Base-by-base conservation (phyloP, 1,140 invertebrate species). In the Drosophila lowei region DNA sequence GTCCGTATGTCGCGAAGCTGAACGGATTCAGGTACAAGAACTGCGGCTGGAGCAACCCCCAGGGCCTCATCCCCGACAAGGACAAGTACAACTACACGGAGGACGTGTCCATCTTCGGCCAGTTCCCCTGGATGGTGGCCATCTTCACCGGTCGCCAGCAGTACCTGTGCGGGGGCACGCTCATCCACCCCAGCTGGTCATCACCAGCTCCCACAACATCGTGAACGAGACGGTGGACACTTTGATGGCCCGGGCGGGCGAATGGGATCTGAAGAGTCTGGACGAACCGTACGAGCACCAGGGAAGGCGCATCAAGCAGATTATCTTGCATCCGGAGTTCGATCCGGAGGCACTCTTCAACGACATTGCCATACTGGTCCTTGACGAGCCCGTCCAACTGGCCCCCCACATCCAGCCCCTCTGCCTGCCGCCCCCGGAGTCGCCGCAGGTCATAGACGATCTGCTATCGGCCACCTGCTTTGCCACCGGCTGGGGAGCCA, bases 61-160 rank as follows among this genome's bases (percentile, higher is more conserved):
- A 95, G 0, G 95, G 96, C 2, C 92, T 97, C 2, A 95, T 94
- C 7, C 94, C 95, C 68, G 91, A 94, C 6, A 96, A 96, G 46
- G 95, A 93, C 1, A 95, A 95, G 0, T 92, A 93, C 28, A 49
- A 70, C 44, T 84, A 83, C 23, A 88, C 77, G 0, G 92, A 95
- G 47, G 93, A 94, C 15, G 95, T 95, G 59, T 49, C 90, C 15
- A 44, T 79, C 2, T 93, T 93, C 34, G 93, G 92, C 3, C 48
- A 92, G 89, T 97, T 96, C 85, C 96, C 96, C 0, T 97, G 96
- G 96, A 96, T 96, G 95, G 94, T 96, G 1, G 96, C 96, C 0
- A 92, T 97, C 3, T 93, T 95, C 67, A 78, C 34, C 1, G 79
- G 84, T 0, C 91, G 94, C 1, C 92, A 93, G 16, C 91, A 92